A percentile compares a stretch with the other conserved stretches of the same genome.
Evolutionary conservation across 2,113 vertebrate species (phyloP).

Genomic region (Ictalurus punctatus): DNA sequence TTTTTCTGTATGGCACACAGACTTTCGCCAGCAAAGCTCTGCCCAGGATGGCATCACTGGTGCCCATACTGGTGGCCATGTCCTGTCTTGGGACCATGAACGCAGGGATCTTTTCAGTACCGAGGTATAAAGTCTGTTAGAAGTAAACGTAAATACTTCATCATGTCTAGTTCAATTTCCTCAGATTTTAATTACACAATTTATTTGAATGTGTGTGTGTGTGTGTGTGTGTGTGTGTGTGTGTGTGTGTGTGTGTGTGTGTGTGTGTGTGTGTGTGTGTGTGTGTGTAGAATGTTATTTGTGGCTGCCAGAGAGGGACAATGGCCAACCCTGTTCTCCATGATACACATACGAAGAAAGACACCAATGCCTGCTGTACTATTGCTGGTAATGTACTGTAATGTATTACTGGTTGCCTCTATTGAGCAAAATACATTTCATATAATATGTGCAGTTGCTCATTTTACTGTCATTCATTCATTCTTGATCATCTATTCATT

Average conservation of each 20-base stretch:
- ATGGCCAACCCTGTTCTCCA: no score
- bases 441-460: not conserved
- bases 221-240: no score
- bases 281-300: no score
- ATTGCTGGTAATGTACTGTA: slow-evolving; percentile 79
- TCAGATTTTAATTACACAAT: not conserved
- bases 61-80: slow-evolving; percentile 81
- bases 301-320: no score
- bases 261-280: no score
- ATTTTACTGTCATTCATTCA: not conserved
- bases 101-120: slow-evolving; percentile 78
- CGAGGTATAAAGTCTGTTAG: slow-evolving; percentile 70
- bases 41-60: slow-evolving; percentile 70
- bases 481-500: not conserved
- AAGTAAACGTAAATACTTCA: not conserved
- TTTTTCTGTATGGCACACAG: slow-evolving; percentile 61
- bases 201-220: slow-evolving; percentile 60
- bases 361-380: slow-evolving; percentile 94
- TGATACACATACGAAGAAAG: no score
- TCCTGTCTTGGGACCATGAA: slow-evolving; percentile 87
- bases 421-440: not conserved
- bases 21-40: slow-evolving; percentile 80
- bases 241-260: no score
- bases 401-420: not conserved
- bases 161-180: not conserved